Evolutionary conservation across 2,113 vertebrate species (phyloP).

Genomic region (Bagarius yarrelli): DNA sequence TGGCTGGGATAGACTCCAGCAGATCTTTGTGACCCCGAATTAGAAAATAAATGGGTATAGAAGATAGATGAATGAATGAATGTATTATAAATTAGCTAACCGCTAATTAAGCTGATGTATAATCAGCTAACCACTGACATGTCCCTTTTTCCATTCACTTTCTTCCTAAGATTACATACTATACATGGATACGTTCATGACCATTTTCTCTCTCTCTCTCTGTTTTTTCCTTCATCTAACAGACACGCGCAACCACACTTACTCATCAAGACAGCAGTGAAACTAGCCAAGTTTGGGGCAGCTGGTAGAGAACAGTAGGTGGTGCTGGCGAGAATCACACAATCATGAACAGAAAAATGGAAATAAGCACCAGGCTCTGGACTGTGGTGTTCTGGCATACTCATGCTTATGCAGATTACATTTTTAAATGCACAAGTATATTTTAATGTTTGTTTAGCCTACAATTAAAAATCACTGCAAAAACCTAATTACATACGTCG

Average conservation of each 20-base stretch:
- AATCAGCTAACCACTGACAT: too few species aligned
- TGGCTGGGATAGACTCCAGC: too few species aligned
- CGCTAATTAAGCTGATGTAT: too few species aligned
- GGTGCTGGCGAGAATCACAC: constrained; percentile 58
- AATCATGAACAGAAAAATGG: constrained; percentile 40
- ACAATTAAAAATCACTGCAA: neutral
- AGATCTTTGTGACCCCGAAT: too few species aligned
- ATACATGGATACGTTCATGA: neutral
- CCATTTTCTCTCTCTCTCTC: neutral
- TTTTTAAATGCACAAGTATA: neutral
- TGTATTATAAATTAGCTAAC: too few species aligned
- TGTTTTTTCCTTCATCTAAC: neutral
- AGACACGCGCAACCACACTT: neutral
- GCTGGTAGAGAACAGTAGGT: constrained; percentile 58
- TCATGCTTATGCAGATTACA: neutral
- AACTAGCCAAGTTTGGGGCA: constrained; percentile 50
- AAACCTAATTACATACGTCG: constrained; percentile 13
- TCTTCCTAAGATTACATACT: neutral
- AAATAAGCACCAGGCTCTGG: neutral
- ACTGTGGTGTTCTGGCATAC: neutral
- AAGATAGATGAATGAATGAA: too few species aligned
- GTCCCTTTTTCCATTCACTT: too few species aligned
- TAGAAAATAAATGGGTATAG: too few species aligned
- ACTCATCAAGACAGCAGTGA: constrained; percentile 36
- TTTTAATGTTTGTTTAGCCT: neutral